phyloP scores from a whole-genome alignment of 2,113 vertebrate species.

The Apodemus sylvaticus region DNA sequence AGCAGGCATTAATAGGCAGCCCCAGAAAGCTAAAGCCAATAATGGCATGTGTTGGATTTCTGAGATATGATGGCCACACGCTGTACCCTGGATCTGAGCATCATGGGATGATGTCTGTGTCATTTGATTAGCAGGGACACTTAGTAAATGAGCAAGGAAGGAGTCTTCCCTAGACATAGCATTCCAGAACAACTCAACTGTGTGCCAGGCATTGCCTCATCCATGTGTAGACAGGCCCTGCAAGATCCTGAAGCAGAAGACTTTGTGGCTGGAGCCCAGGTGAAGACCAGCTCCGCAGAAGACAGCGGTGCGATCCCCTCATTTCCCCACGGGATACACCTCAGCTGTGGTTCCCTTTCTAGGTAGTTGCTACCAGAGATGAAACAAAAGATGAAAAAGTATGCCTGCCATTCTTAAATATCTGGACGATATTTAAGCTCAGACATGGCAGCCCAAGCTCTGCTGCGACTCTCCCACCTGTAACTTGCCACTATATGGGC shows the following conservation, averaged over 20 bases:
- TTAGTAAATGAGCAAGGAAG: neutral
- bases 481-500: neutral
- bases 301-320: neutral
- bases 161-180: neutral
- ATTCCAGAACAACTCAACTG: neutral
- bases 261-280: neutral
- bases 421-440: neutral
- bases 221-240: neutral
- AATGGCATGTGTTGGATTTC: neutral
- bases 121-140: neutral
- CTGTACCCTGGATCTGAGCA: neutral
- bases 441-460: neutral
- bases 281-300: neutral
- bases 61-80: neutral
- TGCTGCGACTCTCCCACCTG: neutral
- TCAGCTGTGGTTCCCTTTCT: neutral
- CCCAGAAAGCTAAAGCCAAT: neutral
- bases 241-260: neutral
- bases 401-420: neutral
- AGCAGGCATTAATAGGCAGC: neutral
- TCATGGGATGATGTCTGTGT: neutral
- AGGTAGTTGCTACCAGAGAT: neutral
- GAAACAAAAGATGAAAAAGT: neutral
- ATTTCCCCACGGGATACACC: neutral
- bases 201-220: neutral